Conservation (phyloP, 2,888 invertebrate genomes). For the Cosmia pyralina region DNA sequence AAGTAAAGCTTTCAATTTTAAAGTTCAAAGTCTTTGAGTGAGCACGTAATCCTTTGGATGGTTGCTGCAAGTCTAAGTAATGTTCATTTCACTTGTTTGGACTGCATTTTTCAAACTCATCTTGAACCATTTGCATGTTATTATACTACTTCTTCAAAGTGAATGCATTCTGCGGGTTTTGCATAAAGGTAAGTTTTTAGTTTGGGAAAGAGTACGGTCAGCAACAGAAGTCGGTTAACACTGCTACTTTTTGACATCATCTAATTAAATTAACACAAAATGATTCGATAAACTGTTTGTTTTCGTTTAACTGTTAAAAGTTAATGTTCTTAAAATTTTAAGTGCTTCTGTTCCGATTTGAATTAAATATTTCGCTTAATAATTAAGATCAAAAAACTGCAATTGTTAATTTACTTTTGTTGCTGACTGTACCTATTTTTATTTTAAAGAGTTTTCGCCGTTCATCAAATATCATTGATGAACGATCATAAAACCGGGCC, state of each 20-base stretch:
- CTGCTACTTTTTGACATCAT: too few relatives aligned
- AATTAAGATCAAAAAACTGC: too few relatives aligned
- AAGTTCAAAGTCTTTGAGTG: conserved; percentile 53
- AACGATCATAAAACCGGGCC: background rate
- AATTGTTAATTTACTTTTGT: too few relatives aligned
- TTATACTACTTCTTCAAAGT: conserved; percentile 24
- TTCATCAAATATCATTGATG: background rate
- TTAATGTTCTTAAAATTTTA: too few relatives aligned
- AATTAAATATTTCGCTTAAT: too few relatives aligned
- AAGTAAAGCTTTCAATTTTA: conserved; percentile 53
- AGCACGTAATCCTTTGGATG: conserved; percentile 32
- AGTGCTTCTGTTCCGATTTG: too few relatives aligned
- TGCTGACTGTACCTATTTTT: background rate
- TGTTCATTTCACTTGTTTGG: conserved; percentile 20
- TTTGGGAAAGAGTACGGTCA: background rate
- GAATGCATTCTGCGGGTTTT: conserved; percentile 33
- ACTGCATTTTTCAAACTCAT: conserved; percentile 36
- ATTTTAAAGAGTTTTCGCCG: background rate
- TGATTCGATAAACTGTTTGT: too few relatives aligned
- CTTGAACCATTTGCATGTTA: conserved; percentile 46
- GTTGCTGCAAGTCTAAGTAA: conserved; percentile 35
- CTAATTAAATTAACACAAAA: too few relatives aligned
- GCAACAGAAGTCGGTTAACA: too few relatives aligned
- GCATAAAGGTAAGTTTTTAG: conserved; percentile 17
- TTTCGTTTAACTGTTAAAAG: too few relatives aligned